A percentile compares a stretch with the other conserved stretches of the same genome.
These are phyloP conservation scores for Netelia melanura DNA, from an alignment of 2,888 invertebrate species.

Conservation along the genomic window DNA sequence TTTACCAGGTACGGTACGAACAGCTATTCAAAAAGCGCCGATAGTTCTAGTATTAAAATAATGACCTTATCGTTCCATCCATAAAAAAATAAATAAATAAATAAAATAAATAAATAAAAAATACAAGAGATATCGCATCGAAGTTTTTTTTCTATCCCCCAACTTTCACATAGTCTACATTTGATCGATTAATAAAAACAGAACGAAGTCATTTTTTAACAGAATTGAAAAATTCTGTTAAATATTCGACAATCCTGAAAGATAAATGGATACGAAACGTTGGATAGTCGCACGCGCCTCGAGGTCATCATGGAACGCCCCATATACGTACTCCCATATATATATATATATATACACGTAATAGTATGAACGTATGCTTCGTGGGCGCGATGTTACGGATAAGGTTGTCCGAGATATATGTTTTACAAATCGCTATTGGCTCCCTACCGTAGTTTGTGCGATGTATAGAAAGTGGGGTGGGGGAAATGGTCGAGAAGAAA, in stretches of 20 bases:
- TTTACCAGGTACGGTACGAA: too few species aligned
- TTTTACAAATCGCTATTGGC: constrained; percentile 64
- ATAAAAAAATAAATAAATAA: too few species aligned
- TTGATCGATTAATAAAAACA: neutral
- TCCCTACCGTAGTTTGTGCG: constrained; percentile 31
- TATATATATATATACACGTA: neutral
- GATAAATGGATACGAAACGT: neutral
- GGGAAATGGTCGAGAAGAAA: neutral
- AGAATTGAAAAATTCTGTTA: neutral
- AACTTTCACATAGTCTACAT: too few species aligned
- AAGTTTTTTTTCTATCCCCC: too few species aligned
- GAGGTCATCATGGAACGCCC: neutral
- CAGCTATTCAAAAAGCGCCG: too few species aligned
- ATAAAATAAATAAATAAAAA: too few species aligned
- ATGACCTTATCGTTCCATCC: too few species aligned
- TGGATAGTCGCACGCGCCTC: neutral
- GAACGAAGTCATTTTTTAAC: neutral
- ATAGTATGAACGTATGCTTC: constrained; percentile 17
- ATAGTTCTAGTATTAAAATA: too few species aligned
- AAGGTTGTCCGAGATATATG: constrained; percentile 43
- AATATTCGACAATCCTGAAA: too few species aligned
- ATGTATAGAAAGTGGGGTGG: neutral
- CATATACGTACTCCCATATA: neutral
- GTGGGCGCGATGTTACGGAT: constrained; percentile 43
- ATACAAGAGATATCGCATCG: too few species aligned